Evolutionary conservation across 1,140 invertebrate species (phyloP).

Genomic region (Pseudomyrmex sp.): DNA sequence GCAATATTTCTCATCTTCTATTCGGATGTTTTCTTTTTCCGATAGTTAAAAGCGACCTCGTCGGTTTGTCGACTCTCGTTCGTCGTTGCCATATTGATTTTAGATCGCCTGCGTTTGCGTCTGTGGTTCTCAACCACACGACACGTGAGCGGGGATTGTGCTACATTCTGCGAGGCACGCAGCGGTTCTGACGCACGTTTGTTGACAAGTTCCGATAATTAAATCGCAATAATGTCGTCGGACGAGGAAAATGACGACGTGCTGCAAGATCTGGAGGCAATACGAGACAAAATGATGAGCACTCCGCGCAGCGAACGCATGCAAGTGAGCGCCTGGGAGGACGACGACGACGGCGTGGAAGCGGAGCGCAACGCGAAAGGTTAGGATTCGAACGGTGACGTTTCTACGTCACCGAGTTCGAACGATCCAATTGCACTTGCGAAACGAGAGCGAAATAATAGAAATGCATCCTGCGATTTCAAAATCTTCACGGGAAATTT

Average conservation of each 20-base stretch:
- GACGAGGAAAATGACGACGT: constrained; percentile 81
- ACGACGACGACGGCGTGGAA: constrained; percentile 85
- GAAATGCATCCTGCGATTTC: background rate
- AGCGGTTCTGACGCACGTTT: background rate
- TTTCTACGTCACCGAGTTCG: too few relatives aligned
- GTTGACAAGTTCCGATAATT: background rate
- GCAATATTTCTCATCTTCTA: too few relatives aligned
- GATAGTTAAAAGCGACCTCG: too few relatives aligned
- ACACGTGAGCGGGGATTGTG: background rate
- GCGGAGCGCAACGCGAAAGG: constrained; percentile 84
- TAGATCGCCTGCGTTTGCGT: background rate
- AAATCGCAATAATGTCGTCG: constrained; percentile 64
- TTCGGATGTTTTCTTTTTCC: too few relatives aligned
- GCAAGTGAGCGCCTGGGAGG: constrained; percentile 86
- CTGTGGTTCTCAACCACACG: background rate
- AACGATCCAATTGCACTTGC: too few relatives aligned
- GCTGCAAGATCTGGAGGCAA: constrained; percentile 77
- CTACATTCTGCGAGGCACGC: too few relatives aligned
- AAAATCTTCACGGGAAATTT: background rate
- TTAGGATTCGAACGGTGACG: constrained; percentile 69
- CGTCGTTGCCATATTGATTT: too few relatives aligned
- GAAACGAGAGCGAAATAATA: background rate
- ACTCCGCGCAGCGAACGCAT: constrained; percentile 78
- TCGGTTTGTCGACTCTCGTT: too few relatives aligned
- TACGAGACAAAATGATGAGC: constrained; percentile 79